These are phyloP conservation scores for Lates calcarifer DNA, from an alignment of 2,113 vertebrate species.

Conservation along the genomic window DNA sequence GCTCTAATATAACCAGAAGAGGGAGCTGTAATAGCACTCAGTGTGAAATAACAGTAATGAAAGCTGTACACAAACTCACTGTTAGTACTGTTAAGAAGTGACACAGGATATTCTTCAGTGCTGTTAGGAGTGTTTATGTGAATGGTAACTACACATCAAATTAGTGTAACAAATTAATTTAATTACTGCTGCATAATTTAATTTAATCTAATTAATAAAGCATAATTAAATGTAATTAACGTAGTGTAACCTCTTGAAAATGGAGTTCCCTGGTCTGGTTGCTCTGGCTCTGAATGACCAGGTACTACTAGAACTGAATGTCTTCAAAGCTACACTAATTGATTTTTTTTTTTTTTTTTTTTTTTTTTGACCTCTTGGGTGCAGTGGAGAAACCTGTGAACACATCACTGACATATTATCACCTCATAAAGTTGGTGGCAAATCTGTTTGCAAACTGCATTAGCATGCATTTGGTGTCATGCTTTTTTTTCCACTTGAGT, in stretches of 20 bases:
- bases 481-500: too few relatives aligned
- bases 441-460: too few relatives aligned
- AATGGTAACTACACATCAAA: not conserved
- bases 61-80: not conserved
- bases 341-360: too few relatives aligned
- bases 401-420: too few relatives aligned
- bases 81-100: not conserved
- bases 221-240: slow-evolving; percentile 32
- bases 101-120: not conserved
- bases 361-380: not conserved
- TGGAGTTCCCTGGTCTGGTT: not conserved
- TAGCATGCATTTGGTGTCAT: too few relatives aligned
- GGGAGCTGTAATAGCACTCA: slow-evolving; percentile 7
- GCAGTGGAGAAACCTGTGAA: not conserved
- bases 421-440: too few relatives aligned
- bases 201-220: not conserved
- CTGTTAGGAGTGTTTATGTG: not conserved
- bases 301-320: too few relatives aligned
- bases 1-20: slow-evolving; percentile 23
- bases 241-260: not conserved
- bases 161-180: slow-evolving; percentile 7
- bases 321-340: not conserved
- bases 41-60: not conserved
- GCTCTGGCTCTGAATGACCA: not conserved
- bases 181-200: not conserved